A percentile compares a stretch with the other conserved stretches of the same genome.
phyloP scores from a whole-genome alignment of 2,113 vertebrate species.

The Sterrhoptilus dennistouni region DNA sequence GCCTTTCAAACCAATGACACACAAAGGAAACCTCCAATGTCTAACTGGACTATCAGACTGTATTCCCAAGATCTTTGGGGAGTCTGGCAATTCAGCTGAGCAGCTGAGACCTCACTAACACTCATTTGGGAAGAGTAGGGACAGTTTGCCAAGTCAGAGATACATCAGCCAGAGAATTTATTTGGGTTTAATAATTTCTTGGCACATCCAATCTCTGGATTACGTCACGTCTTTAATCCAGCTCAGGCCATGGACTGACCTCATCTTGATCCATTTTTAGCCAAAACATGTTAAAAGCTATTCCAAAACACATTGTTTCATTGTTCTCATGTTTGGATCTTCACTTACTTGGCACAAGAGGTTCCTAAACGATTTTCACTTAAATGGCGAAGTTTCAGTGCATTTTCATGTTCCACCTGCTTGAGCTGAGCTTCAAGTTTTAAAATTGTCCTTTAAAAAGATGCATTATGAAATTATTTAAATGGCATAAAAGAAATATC shows the following conservation, averaged over 20 bases:
- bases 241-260: neutral
- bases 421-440: slow-evolving; percentile 95
- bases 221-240: neutral
- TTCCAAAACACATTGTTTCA: neutral
- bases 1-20: neutral
- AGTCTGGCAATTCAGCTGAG: neutral
- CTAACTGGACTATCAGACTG: neutral
- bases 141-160: neutral
- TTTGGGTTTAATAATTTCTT: neutral
- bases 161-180: neutral
- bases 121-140: neutral
- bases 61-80: neutral
- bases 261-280: neutral
- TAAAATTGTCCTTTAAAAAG: slow-evolving; percentile 82
- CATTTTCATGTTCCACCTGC: slow-evolving; percentile 92
- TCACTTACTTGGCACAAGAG: slow-evolving; percentile 79
- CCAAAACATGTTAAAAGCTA: neutral
- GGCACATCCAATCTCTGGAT: neutral
- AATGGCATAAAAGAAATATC: neutral
- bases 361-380: slow-evolving; percentile 71
- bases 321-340: neutral
- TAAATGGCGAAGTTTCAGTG: slow-evolving; percentile 73
- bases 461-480: neutral
- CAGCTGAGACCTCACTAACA: neutral
- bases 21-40: neutral